Evolutionary conservation across 2,113 vertebrate species (phyloP), one percentile per base, ranked within the genome.

Genomic region (Myrmecophaga tridactyla): DNA sequence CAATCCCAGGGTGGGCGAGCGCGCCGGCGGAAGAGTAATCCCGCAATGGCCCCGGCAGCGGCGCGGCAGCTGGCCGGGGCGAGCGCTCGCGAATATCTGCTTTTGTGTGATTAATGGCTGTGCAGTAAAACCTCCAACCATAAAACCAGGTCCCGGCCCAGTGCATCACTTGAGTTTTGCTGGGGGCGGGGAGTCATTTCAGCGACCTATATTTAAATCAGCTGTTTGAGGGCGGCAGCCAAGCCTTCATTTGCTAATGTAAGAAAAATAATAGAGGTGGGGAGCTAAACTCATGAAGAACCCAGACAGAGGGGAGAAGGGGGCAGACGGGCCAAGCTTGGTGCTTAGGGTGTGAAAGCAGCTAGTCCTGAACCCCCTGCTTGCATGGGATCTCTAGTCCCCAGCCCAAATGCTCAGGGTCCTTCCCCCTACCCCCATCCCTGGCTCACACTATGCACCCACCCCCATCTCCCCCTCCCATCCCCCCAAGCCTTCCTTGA

Each of bases 21-120:
- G 12, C 5, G 6, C 11, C 31, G 11, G 1, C 11, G 39, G 46
- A 39, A 51, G 63, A 15, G 0, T 99, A 99, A 99, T 99, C 98
- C 98, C 88, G 89, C 99, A 99, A 99, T 99, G 98, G 98, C 94
- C 88, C 93, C 96, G 97, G 98, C 97, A 97, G 97, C 97, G 94
- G 89, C 69, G 96, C 73, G 96, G 97, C 97, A 98, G 98, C 98
- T 98, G 98, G 97, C 95, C 48, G 96, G 98, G 98, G 98, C 99
- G 99, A 98, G 97, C 98, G 98, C 98, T 96, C 92, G 92, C 84
- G 97, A 97, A 98, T 98, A 97, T 98, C 98, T 98, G 98, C 98
- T 99, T 98, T 99, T 98, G 98, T 99, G 98, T 99, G 98, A 99
- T 99, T 98, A 99, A 98, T 96, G 98, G 97, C 98, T 98, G 97